Conservation (phyloP, 2,797 vertebrate genomes). For the Leucoraja ocellata region DNA sequence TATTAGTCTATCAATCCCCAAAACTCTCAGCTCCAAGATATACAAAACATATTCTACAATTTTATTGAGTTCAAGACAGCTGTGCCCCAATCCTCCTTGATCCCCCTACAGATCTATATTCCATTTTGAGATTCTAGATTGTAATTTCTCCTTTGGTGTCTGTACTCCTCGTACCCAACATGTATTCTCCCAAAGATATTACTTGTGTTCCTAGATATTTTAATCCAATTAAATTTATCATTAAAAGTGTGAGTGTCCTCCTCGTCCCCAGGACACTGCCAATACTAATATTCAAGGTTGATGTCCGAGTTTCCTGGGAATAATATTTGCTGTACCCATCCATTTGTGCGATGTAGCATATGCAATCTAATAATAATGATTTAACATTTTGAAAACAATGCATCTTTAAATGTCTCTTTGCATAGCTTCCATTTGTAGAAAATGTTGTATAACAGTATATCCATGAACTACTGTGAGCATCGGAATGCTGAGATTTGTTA, state of each 20-base stretch:
- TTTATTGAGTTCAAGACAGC: background rate
- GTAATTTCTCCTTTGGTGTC: background rate
- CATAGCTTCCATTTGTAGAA: background rate
- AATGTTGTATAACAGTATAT: background rate
- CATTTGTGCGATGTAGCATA: background rate
- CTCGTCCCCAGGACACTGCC: background rate
- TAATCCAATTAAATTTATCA: background rate
- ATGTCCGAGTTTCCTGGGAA: background rate
- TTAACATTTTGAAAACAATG: background rate
- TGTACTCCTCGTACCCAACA: background rate
- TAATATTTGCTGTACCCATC: background rate
- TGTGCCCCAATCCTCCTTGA: background rate
- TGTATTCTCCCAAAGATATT: background rate
- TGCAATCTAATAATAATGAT: background rate
- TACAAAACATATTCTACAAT: background rate
- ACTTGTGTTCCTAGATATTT: background rate
- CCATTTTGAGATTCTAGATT: background rate
- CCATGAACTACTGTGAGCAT: background rate
- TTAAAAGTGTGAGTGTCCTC: no score
- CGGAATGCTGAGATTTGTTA: background rate
- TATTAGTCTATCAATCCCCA: background rate
- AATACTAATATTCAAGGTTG: background rate
- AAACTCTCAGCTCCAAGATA: background rate
- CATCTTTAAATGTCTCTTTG: background rate
- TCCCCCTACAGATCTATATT: background rate